Evolutionary conservation across 2,888 invertebrate genomes (phyloP).

Genomic region (Harpalus rufipes): DNA sequence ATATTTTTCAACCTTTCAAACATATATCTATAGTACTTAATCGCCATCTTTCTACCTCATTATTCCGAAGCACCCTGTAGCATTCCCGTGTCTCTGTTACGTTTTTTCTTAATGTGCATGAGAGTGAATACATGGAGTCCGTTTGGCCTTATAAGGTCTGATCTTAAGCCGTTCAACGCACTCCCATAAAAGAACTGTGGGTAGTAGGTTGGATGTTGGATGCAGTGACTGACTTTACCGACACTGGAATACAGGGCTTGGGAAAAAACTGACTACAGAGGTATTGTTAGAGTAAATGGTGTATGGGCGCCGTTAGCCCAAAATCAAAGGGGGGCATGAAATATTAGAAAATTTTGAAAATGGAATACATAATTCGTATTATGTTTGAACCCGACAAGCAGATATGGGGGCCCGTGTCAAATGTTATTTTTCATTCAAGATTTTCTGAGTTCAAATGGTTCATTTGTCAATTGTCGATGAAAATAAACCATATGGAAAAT

Average conservation of each 20-base stretch:
- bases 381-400: no score
- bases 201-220: neutral
- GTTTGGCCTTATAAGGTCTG: constrained; percentile 51
- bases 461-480: no score
- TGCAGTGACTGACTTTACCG: neutral
- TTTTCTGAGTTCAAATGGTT: no score
- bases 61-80: neutral
- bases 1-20: no score
- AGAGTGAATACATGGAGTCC: constrained; percentile 5
- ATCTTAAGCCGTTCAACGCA: constrained; percentile 50
- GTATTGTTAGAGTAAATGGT: neutral
- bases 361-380: no score
- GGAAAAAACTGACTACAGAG: neutral
- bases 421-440: no score
- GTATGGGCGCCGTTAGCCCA: no score
- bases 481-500: no score
- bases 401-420: no score
- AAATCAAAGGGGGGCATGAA: no score
- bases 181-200: constrained; percentile 34
- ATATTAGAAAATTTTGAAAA: no score
- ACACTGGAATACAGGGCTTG: neutral
- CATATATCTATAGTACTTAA: no score
- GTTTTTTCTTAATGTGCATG: constrained; percentile 22
- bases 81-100: neutral
- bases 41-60: neutral